These are phyloP conservation scores for Chascanopsetta lugubris DNA, from an alignment of 2,113 vertebrate species.

Conservation along the genomic window DNA sequence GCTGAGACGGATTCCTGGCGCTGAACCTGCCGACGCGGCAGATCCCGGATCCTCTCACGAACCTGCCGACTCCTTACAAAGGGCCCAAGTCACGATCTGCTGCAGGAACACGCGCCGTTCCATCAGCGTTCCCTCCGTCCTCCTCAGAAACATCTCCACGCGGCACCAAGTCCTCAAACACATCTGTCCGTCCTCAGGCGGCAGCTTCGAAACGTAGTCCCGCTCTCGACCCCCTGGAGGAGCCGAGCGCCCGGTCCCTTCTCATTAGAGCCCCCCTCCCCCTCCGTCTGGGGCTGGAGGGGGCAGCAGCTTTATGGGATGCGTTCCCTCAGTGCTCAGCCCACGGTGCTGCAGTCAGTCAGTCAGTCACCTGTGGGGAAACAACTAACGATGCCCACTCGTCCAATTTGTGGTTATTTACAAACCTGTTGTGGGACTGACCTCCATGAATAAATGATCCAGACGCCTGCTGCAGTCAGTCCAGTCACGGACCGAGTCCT, in stretches of 20 bases:
- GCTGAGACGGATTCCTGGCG: too few species aligned
- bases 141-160: slow-evolving; percentile 59
- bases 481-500: neutral
- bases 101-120: slow-evolving; percentile 31
- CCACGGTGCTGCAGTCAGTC: too few species aligned
- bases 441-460: slow-evolving; percentile 19
- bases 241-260: slow-evolving; percentile 51
- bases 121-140: slow-evolving; percentile 35
- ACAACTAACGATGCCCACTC: neutral
- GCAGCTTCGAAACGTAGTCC: slow-evolving; percentile 67
- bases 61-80: too few species aligned
- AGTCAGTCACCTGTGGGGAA: slow-evolving; percentile 25
- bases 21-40: too few species aligned
- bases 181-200: slow-evolving; percentile 68
- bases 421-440: neutral
- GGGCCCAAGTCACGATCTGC: too few species aligned
- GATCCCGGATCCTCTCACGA: too few species aligned
- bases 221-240: slow-evolving; percentile 14
- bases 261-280: slow-evolving; percentile 73
- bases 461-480: neutral
- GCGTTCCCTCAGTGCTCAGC: slow-evolving; percentile 39
- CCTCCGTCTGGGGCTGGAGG: slow-evolving; percentile 44
- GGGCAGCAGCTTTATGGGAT: slow-evolving; percentile 62
- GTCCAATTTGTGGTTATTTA: neutral
- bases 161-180: too few species aligned